Evolutionary conservation across 2,113 vertebrate species (phyloP).

Genomic region (Formicarius rufipectus): DNA sequence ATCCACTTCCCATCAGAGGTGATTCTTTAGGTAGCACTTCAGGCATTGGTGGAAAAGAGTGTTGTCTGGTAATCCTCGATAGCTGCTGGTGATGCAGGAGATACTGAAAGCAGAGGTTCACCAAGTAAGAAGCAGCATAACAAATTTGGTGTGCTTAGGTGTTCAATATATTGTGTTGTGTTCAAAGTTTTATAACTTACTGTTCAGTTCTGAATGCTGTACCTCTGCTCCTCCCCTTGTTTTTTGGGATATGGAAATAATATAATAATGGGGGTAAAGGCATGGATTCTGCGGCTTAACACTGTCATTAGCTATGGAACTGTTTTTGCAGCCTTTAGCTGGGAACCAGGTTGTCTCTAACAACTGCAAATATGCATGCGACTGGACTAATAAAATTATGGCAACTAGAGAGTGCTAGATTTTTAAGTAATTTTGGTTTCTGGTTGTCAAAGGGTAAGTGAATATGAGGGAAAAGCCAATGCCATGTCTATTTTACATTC

Average conservation of each 20-base stretch:
- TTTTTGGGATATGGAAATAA: not conserved
- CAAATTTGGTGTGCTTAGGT: not conserved
- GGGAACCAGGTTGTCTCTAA: not conserved
- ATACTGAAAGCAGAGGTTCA: not conserved
- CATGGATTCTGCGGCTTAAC: not conserved
- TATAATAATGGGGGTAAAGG: not conserved
- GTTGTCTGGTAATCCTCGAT: not conserved
- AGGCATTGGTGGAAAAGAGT: not conserved
- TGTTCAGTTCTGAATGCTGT: not conserved
- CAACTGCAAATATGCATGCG: rapidly evolving
- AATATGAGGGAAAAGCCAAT: not conserved
- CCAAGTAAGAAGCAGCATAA: not conserved
- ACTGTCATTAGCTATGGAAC: not conserved
- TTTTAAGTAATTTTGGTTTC: not conserved
- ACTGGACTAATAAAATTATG: not conserved
- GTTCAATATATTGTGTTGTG: rapidly evolving
- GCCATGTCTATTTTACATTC: not conserved
- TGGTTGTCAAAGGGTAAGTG: not conserved
- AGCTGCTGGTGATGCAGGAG: not conserved
- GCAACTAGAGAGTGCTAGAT: not conserved
- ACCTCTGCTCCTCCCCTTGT: not conserved
- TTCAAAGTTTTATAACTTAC: not conserved
- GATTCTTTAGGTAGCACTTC: not conserved
- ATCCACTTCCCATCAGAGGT: not conserved
- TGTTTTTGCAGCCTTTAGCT: not conserved